Evolutionary conservation across 2,113 vertebrate species (phyloP).

Genomic region (Clinocottus analis): DNA sequence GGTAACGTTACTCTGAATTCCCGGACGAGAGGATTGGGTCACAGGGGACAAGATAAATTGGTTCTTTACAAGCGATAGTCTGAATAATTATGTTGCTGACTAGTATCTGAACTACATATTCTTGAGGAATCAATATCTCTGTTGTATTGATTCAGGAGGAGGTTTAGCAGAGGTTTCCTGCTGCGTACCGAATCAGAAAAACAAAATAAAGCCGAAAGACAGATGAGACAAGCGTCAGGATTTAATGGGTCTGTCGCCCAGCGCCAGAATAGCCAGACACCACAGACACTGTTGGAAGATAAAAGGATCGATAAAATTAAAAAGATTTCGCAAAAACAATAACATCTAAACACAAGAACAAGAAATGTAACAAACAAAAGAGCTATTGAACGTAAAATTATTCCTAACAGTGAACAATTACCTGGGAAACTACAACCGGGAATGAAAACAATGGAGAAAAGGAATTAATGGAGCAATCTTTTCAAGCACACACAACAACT

Average conservation of each 20-base stretch:
- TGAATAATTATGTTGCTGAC: constrained; percentile 54
- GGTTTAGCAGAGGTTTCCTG: constrained; percentile 57
- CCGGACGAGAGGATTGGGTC: constrained; percentile 24
- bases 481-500: not conserved
- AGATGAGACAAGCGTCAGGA: constrained; percentile 46
- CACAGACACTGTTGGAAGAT: constrained; percentile 40
- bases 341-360: constrained; percentile 36
- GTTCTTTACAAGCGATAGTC: constrained; percentile 38
- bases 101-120: constrained; percentile 29
- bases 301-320: constrained; percentile 48
- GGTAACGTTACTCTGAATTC: constrained; percentile 33
- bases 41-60: constrained; percentile 46
- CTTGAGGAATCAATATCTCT: constrained; percentile 58
- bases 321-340: constrained; percentile 27
- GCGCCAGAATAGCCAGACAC: constrained; percentile 11
- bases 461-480: constrained; percentile 17
- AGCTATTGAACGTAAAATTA: constrained; percentile 14
- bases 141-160: constrained; percentile 56
- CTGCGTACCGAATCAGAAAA: constrained; percentile 51
- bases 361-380: constrained; percentile 30
- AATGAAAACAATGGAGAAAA: constrained; percentile 25
- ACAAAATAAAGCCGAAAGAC: constrained; percentile 63
- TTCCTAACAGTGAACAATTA: constrained; percentile 17
- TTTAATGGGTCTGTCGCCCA: constrained; percentile 41
- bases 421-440: not conserved